Evolutionary conservation across 2,888 invertebrate species (phyloP), one percentile per base, ranked within the genome.

Genomic region (Latrodectus elegans): DNA sequence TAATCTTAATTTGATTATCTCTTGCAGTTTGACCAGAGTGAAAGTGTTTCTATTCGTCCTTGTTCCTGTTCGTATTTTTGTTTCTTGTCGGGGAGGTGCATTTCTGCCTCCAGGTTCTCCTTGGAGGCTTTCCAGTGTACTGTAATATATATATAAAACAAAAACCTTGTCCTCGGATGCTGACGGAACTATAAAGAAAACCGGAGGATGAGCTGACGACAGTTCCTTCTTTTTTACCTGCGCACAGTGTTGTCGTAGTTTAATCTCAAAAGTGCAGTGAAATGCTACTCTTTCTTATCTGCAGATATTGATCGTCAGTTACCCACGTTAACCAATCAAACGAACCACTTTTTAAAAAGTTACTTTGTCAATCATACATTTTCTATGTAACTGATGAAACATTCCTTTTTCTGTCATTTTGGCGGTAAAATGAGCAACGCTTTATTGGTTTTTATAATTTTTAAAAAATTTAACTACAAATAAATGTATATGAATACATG

Each of bases 211-310:
- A 85, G 85, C 85, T 60, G 79, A 85, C 70, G 79, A 85, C 85
- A 85, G 85, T 85, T 85, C 85, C 85, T 85, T 85, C 79, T 85
- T 85, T 85, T 85, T 74, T 85, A 85, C 85, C 85, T 85, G 85
- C 85, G 85, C 85, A 85, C 85, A 85, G 49, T 68, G 49, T 70
- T 51, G 79, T 53, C 53, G 72, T 53, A 53, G 82, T 82, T 68
- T 65, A 22, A 65, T 60, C 76, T 74, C 52, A 68, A 85, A 85
- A 17, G 85, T 85, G 85, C 79, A 75, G 79, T 75, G 79, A 70
- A 60, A 38, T 38, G 38, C 38, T 38, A 38, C 38, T 38, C 38
- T 38, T 38, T 38, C 38, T 38, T 38, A 38, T 6, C 6, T 38
- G 38, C 38, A 38, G 38, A 38, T 38, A 6, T 6, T 38, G 38